phyloP scores from a whole-genome alignment of 2,888 invertebrate genomes.

The Mantis religiosa region DNA sequence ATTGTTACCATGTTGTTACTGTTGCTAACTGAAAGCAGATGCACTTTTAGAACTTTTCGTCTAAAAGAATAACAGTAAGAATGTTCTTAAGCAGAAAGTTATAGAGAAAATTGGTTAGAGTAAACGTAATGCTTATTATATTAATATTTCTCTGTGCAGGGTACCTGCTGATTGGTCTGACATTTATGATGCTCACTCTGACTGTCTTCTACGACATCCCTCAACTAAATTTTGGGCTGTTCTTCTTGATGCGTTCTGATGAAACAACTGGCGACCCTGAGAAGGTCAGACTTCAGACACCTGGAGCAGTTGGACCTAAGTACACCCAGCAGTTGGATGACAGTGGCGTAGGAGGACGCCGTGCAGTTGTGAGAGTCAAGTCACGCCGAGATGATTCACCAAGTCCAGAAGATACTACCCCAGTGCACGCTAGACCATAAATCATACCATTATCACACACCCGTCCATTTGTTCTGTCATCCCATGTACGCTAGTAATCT shows the following conservation, averaged over 20 bases:
- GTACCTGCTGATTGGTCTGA: slow-evolving; percentile 74
- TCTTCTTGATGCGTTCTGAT: slow-evolving; percentile 64
- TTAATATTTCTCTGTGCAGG: slow-evolving; percentile 48
- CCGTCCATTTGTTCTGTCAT: neutral
- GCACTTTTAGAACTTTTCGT: too few species aligned
- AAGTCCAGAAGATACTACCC: slow-evolving; percentile 65
- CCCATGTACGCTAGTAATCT: neutral
- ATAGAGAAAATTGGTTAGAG: too few species aligned
- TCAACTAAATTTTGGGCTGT: slow-evolving; percentile 75
- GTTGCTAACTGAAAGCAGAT: too few species aligned
- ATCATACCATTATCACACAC: neutral
- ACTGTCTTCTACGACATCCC: slow-evolving; percentile 87
- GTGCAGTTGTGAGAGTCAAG: slow-evolving; percentile 62
- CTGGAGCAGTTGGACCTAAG: slow-evolving; percentile 46
- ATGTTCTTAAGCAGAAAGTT: too few species aligned
- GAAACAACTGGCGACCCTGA: slow-evolving; percentile 57
- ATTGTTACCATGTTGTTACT: too few species aligned
- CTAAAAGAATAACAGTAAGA: too few species aligned
- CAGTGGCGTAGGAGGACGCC: slow-evolving; percentile 42
- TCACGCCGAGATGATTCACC: slow-evolving; percentile 64
- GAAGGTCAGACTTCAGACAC: slow-evolving; percentile 61
- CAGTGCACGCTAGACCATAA: slow-evolving; percentile 52
- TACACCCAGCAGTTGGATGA: slow-evolving; percentile 50
- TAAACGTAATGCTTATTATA: too few species aligned
- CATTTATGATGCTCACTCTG: slow-evolving; percentile 78